Percentiles rank a stretch among this genome's conserved stretches.
Evolutionary conservation across 2,113 vertebrate species (phyloP).

Genomic region (Siniperca knerii): DNA sequence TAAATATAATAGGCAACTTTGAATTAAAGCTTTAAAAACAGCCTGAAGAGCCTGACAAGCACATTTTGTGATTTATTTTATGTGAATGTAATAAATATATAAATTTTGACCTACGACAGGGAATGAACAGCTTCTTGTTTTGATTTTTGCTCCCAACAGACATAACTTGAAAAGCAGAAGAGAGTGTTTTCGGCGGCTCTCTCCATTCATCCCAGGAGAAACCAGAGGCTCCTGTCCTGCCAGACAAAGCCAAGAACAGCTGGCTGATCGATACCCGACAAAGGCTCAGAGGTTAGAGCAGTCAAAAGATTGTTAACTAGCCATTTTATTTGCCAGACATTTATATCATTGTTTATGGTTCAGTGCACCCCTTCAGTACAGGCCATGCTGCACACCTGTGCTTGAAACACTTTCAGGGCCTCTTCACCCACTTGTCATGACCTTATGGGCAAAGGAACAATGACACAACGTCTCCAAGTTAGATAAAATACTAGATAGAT

Average conservation of each 20-base stretch:
- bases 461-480: background rate
- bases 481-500: background rate
- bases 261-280: constrained; percentile 87
- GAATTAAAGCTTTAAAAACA: constrained; percentile 50
- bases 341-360: constrained; percentile 88
- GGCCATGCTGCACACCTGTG: constrained; percentile 84
- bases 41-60: background rate
- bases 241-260: constrained; percentile 84
- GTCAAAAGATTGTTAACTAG: constrained; percentile 90
- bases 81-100: constrained; percentile 9
- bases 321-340: constrained; percentile 88
- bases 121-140: constrained; percentile 34
- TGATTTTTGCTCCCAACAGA: constrained; percentile 18
- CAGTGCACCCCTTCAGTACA: constrained; percentile 78
- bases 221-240: constrained; percentile 77
- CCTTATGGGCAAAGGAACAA: constrained; percentile 44
- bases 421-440: constrained; percentile 69
- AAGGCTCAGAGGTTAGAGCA: constrained; percentile 86
- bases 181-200: constrained; percentile 54
- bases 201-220: constrained; percentile 75
- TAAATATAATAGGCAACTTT: constrained; percentile 52
- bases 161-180: constrained; percentile 52
- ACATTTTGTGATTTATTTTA: constrained; percentile 37
- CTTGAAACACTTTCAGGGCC: constrained; percentile 75
- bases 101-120: background rate